Evolutionary conservation across 2,888 invertebrate genomes (phyloP).

Genomic region (Netelia virgata): DNA sequence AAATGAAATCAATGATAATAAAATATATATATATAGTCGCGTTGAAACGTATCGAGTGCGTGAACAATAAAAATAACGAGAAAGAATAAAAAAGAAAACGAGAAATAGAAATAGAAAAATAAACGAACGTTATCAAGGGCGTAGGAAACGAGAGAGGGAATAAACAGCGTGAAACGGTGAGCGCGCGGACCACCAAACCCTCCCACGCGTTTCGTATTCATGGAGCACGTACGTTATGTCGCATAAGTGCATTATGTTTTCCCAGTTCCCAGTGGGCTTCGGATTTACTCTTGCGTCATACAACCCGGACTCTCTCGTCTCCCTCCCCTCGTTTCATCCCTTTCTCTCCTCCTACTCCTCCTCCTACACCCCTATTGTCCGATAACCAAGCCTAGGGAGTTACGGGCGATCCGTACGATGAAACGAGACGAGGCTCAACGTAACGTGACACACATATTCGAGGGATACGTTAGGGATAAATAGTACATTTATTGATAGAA

Average conservation of each 20-base stretch:
- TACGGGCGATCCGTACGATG: constrained; percentile 26
- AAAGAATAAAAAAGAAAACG: too few relatives aligned
- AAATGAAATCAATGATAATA: too few relatives aligned
- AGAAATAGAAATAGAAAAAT: background rate
- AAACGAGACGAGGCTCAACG: constrained; percentile 45
- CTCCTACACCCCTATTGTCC: constrained; percentile 30
- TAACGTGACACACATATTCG: constrained; percentile 66
- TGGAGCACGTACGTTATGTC: constrained; percentile 24
- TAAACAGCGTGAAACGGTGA: background rate
- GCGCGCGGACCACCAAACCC: too few relatives aligned
- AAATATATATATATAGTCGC: too few relatives aligned
- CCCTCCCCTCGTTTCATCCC: constrained; percentile 31
- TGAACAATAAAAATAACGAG: too few relatives aligned
- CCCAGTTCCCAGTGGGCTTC: constrained; percentile 72
- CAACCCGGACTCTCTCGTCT: background rate
- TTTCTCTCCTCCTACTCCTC: constrained; percentile 20
- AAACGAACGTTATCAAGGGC: background rate
- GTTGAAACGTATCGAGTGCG: too few relatives aligned
- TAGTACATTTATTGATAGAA: constrained; percentile 7
- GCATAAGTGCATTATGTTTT: constrained; percentile 75
- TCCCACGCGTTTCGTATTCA: too few relatives aligned
- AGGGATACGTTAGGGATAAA: constrained; percentile 1
- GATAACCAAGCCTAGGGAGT: constrained; percentile 14
- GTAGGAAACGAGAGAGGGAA: background rate
- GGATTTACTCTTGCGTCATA: constrained; percentile 77